These are phyloP conservation scores for Trachymyrmex septentrionalis DNA, from an alignment of 1,140 invertebrate genomes.

Conservation along the genomic window DNA sequence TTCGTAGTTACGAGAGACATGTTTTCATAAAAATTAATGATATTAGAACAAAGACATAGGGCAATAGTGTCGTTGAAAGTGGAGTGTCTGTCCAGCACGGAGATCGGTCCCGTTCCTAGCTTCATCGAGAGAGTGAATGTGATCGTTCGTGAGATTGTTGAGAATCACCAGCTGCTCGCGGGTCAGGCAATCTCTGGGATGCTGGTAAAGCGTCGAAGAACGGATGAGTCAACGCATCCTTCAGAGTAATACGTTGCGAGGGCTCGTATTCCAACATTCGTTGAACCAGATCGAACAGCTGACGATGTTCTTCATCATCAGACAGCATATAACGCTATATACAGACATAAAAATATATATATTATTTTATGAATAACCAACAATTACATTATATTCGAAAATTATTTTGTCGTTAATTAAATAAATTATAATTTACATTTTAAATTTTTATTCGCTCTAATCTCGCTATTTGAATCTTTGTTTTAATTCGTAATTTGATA, in stretches of 20 bases:
- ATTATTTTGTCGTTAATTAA: background rate
- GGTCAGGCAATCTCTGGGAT: conserved; percentile 90
- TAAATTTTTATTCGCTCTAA: background rate
- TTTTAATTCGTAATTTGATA: background rate
- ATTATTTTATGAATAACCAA: background rate
- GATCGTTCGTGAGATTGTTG: conserved; percentile 87
- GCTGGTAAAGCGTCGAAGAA: conserved; percentile 96
- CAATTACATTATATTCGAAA: background rate
- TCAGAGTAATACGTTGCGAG: conserved; percentile 94
- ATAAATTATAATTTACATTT: background rate
- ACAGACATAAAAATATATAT: conserved; percentile 64
- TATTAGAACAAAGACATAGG: conserved; percentile 54
- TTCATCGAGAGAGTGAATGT: conserved; percentile 89
- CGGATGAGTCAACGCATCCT: conserved; percentile 96
- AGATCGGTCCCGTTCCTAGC: conserved; percentile 85
- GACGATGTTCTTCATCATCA: conserved; percentile 96
- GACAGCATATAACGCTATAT: conserved; percentile 96
- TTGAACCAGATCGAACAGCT: conserved; percentile 97
- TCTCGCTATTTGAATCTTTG: background rate
- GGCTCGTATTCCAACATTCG: conserved; percentile 99
- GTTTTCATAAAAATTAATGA: conserved; percentile 55
- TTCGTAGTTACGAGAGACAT: conserved; percentile 28
- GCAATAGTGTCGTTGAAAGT: conserved; percentile 68
- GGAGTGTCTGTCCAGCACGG: conserved; percentile 80
- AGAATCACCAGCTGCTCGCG: conserved; percentile 85